Evolutionary conservation across 2,888 invertebrate species (phyloP), one percentile per base, ranked within the genome.

Genomic region (Tiliacea citrago): DNA sequence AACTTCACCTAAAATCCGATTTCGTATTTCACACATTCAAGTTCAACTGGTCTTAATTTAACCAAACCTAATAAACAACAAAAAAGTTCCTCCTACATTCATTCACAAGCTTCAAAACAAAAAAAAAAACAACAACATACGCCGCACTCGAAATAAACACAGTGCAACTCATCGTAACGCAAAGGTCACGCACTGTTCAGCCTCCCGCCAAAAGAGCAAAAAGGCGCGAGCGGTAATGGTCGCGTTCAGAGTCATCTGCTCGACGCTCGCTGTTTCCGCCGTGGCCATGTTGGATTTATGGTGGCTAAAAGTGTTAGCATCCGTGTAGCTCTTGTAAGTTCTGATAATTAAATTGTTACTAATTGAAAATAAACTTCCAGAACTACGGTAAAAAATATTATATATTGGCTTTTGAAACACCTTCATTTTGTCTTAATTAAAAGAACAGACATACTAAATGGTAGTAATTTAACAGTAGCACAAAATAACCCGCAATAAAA

Each of bases 141-240:
- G 58, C 63, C 66, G 72, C 70, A 76, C 74, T 82, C 69, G 67
- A 85, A 85, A 83, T 79, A 88, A 87, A 86, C 79, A 83, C 78
- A 61, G 79, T 78, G 84, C 77, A 78, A 73, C 66, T 65, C 69
- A 82, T 83, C 77, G 83, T 88, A 87, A 78, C 65, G 73, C 77
- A 77, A 83, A 84, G 79, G 86, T 81, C 81, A 77, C 73, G 81
- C 75, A 78, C 76, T 85, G 81, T 88, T 88, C 86, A 77, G 73
- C 51, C 85, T 88, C 87, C 90, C 89, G 90, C 88, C 89, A 90
- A 90, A 91, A 91, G 87, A 90, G 89, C 87, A 93, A 94, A 93
- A 93, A 91, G 90, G 82, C 88, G 83, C 75, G 88, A 90, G 91
- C 92, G 91, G 92, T 92, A 92, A 93, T 92, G 93, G 90, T 87